Base-by-base conservation (phyloP, 2,113 vertebrate genomes). In the Engystomops pustulosus region DNA sequence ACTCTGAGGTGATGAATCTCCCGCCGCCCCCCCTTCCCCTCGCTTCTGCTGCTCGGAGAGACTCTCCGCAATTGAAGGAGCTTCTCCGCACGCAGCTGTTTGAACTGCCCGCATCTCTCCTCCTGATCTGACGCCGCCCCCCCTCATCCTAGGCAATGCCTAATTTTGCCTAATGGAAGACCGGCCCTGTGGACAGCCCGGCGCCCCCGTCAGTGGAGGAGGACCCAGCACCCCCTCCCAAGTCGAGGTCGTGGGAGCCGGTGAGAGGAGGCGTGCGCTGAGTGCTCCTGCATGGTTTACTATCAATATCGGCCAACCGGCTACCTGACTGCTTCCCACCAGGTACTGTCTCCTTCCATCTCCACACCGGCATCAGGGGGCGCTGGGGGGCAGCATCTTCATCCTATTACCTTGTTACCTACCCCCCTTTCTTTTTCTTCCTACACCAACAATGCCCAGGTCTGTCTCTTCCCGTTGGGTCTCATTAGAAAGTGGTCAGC, bases 251-350 rank as follows among this genome's bases (percentile, higher is more conserved):
- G 90, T 87, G 89, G 90, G 88, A 90, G 88, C 90, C 91, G 79
- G 90, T 84, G 83, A 86, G 87, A 92, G 91, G 91, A 93, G 92
- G 91, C 87, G 93, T 92, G 32, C 3, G 25, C 88, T 30, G 91
- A 88, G 87, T 87, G 90, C 90, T 88, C 90, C 91, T 90, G 91
- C 90, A 89, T 89, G 90, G 91, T 83, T 88, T 88, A 91, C 89
- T 93, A 90, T 78, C 75, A 79, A 82, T 87, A 89, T 89, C 89
- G 69, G 87, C 91, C 90, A 90, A 89, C 88, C 91, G 88, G 92
- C 91, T 86, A 93, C 93, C 93, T 86, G 93, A 87, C 86, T 90
- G 87, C 89, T 90, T 87, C 89, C 86, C 90, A 90, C 91, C 91
- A 94, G 93, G 93, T 94, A 94, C 82, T 36, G 82, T 84, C 77